Evolutionary conservation across 2,797 vertebrate species (phyloP).

Genomic region (Darevskia mixta): DNA sequence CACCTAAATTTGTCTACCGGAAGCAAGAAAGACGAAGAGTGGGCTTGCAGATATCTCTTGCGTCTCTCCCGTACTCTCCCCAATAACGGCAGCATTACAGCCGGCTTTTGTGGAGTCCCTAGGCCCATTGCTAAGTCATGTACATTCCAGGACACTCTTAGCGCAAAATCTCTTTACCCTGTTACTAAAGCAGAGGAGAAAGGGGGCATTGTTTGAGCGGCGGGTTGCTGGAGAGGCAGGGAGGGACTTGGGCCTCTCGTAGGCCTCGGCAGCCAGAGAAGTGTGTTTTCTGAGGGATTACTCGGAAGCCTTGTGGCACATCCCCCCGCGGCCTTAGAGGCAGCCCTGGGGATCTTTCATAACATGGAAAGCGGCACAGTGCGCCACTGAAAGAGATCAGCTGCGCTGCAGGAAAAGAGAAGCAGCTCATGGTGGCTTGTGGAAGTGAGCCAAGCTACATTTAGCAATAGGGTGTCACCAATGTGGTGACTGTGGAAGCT

Average conservation of each 20-base stretch:
- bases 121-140: not conserved
- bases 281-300: not conserved
- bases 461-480: too few species aligned
- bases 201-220: slow-evolving; percentile 55
- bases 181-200: slow-evolving; percentile 59
- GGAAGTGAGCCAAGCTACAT: not conserved
- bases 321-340: not conserved
- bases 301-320: not conserved
- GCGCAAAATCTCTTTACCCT: slow-evolving; percentile 1
- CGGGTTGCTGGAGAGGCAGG: fast-evolving
- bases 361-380: not conserved
- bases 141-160: slow-evolving; percentile 42
- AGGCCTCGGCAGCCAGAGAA: fast-evolving
- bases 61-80: not conserved
- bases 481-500: too few species aligned
- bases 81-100: fast-evolving
- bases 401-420: not conserved
- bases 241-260: not conserved
- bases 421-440: not conserved
- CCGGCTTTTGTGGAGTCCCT: not conserved
- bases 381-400: not conserved
- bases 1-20: not conserved
- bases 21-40: too few species aligned
- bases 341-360: not conserved
- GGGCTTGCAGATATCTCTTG: too few species aligned